phyloP scores from a whole-genome alignment of 1,140 invertebrate species.

The Apis laboriosa region DNA sequence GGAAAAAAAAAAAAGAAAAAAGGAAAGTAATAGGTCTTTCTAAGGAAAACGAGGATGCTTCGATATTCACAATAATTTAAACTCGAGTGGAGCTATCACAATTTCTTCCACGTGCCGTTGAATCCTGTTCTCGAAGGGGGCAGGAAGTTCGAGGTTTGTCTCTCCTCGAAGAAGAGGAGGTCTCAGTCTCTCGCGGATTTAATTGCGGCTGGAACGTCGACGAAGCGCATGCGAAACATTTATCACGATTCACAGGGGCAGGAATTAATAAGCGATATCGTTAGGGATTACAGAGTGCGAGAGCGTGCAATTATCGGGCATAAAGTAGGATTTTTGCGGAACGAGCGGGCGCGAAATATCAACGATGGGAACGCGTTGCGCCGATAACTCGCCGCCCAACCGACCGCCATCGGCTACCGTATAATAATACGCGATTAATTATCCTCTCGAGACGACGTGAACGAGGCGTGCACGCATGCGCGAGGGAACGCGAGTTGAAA shows the following conservation, averaged over 20 bases:
- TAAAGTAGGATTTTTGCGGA: constrained; percentile 37
- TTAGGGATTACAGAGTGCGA: constrained; percentile 11
- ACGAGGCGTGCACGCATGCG: not conserved
- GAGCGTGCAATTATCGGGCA: constrained; percentile 35
- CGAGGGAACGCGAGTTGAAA: not conserved
- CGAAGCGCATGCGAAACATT: constrained; percentile 41
- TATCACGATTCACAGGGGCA: constrained; percentile 52
- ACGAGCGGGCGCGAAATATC: constrained; percentile 3
- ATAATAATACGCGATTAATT: constrained; percentile 47
- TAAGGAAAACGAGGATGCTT: not conserved
- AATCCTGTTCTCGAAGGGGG: not conserved
- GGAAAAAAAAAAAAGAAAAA: no score
- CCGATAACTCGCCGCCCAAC: not conserved
- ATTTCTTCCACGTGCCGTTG: no score
- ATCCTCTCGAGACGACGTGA: constrained; percentile 8
- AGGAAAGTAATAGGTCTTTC: no score
- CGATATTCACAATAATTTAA: not conserved
- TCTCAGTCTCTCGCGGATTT: constrained; percentile 10
- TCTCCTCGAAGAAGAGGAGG: not conserved
- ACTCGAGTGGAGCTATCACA: no score
- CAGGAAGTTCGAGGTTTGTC: not conserved
- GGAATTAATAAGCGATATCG: constrained; percentile 67
- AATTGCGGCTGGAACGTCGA: constrained; percentile 54
- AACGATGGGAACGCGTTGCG: not conserved
- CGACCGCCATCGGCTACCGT: constrained; percentile 40